Evolutionary conservation across 2,113 vertebrate species (phyloP).

Genomic region (Protobothrops mucrosquamatus): DNA sequence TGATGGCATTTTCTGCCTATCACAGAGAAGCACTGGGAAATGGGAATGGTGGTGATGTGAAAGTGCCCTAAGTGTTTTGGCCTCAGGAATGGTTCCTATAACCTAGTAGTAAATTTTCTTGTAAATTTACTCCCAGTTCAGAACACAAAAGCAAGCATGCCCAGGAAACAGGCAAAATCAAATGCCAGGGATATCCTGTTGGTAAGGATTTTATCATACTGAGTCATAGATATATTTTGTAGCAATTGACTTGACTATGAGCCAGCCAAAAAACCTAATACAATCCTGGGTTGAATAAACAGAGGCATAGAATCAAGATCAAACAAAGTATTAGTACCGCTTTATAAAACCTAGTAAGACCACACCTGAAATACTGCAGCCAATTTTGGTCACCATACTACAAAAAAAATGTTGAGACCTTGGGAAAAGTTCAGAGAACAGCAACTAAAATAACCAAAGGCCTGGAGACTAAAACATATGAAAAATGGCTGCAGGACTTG

Average conservation of each 20-base stretch:
- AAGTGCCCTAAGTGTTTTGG: background rate
- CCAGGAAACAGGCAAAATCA: background rate
- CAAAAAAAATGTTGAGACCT: too few relatives aligned
- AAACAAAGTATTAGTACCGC: too few relatives aligned
- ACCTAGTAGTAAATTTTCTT: background rate
- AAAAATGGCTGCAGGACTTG: too few relatives aligned
- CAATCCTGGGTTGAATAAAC: too few relatives aligned
- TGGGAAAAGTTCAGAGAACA: too few relatives aligned
- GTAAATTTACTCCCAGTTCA: background rate
- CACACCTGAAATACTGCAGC: too few relatives aligned
- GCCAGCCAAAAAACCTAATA: too few relatives aligned
- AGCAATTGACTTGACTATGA: background rate
- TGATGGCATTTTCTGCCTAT: background rate
- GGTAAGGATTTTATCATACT: background rate
- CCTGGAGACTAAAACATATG: too few relatives aligned
- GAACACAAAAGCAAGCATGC: background rate
- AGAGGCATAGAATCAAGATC: too few relatives aligned
- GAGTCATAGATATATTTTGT: background rate
- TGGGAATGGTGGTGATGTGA: background rate
- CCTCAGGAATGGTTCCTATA: background rate
- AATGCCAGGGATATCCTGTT: background rate
- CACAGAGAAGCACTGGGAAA: background rate
- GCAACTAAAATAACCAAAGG: too few relatives aligned
- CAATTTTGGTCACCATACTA: too few relatives aligned
- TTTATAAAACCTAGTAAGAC: too few relatives aligned